These are phyloP conservation scores for Eolophus roseicapilla DNA, from an alignment of 2,113 vertebrate genomes.

Conservation along the genomic window DNA sequence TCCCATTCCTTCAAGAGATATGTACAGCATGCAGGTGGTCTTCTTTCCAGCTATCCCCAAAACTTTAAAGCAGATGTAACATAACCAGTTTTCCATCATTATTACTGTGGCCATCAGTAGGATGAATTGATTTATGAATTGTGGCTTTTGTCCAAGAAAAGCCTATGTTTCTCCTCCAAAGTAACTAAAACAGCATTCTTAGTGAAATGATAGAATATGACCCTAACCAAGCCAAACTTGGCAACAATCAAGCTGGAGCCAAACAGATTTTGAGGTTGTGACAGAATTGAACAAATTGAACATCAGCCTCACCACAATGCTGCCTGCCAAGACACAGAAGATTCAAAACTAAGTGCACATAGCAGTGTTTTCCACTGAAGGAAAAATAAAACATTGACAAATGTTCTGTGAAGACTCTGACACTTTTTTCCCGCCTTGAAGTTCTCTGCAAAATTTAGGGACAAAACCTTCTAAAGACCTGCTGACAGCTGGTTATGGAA, in stretches of 20 bases:
- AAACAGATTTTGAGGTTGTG: conserved; percentile 21
- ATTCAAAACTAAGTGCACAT: conserved; percentile 1
- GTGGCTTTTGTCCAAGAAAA: not conserved
- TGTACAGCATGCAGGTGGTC: not conserved
- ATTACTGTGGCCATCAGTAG: not conserved
- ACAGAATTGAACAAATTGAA: not conserved
- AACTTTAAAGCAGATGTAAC: not conserved
- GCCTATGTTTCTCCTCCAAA: not conserved
- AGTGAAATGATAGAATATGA: conserved; percentile 13
- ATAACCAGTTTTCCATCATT: not conserved
- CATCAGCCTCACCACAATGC: not conserved
- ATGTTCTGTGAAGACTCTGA: not conserved
- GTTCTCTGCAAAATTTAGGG: not conserved
- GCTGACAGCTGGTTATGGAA: not conserved
- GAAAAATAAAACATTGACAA: not conserved
- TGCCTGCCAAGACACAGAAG: conserved; percentile 33
- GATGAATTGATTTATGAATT: not conserved
- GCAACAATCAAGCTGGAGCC: not conserved
- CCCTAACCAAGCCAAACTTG: not conserved
- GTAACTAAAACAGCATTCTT: not conserved
- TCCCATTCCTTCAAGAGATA: not conserved
- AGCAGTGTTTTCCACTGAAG: not conserved
- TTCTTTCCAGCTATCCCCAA: not conserved
- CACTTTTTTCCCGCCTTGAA: not conserved
- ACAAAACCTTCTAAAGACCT: not conserved